Evolutionary conservation across 2,113 vertebrate species (phyloP), one percentile per base, ranked within the genome.

Genomic region (Arothron firmamentum): DNA sequence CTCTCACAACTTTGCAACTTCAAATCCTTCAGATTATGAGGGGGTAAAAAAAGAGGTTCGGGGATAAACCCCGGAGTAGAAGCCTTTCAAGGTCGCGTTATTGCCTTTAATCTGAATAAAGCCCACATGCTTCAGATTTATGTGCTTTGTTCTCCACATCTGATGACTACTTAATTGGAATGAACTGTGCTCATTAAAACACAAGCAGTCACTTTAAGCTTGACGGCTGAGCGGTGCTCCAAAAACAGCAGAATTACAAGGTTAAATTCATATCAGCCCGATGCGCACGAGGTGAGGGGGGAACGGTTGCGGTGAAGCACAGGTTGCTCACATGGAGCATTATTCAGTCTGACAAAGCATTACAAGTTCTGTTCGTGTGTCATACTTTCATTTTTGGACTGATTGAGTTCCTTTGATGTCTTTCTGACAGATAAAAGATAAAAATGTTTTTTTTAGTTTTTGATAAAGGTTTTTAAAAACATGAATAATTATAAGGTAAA

Each of bases 101-200:
- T 59, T 70, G 17, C 15, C 43, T 80, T 76, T 72, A 50, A 64
- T 69, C 38, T 56, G 34, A 59, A 56, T 49, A 38, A 55, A 51
- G 25, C 31, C 50, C 13, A 15, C 52, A 25, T 0, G 5, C n/a
- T 41, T 56, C 34, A 43, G 15, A 47, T 38, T 55, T 47, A 59
- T 61, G 19, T 21, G 58, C 56, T 70, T 74, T 70, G n/a, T 67
- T 61, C 56, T 23, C 17, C 3, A 56, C 41, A 49, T 82, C 56
- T 82, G 55, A 61, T 69, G 54, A 61, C 42, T 25, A 25, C 31
- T 50, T 58, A 67, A 81, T 54, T 67, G 56, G 20, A 62, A 47
- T 56, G 21, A 80, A 69, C 53, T 73, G 31, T 0, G 55, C 62
- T 72, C 50, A 75, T 73, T 73, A 78, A 71, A 56, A 62, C 54